A percentile compares a stretch with the other conserved stretches of the same genome.
These are phyloP conservation scores for Lacanobia wlatinum DNA, from an alignment of 2,888 invertebrate species.

Conservation along the genomic window DNA sequence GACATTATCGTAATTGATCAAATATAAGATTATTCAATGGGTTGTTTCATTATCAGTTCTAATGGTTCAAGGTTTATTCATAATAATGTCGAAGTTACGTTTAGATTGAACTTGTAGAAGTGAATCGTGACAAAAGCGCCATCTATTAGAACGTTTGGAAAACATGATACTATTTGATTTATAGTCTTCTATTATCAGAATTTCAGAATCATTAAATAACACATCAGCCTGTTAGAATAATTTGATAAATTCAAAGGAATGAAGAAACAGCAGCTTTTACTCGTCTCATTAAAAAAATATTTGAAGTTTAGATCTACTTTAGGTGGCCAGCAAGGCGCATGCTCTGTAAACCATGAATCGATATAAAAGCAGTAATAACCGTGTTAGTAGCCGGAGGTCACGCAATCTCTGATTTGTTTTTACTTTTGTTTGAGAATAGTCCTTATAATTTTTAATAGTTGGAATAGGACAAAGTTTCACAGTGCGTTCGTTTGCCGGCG, in stretches of 20 bases:
- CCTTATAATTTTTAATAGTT: constrained; percentile 56
- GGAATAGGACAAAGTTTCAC: constrained; percentile 66
- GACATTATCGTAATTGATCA: constrained; percentile 12
- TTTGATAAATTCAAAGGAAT: background rate
- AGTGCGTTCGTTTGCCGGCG: constrained; percentile 74
- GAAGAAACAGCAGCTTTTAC: background rate
- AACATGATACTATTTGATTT: background rate
- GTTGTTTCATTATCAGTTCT: constrained; percentile 35
- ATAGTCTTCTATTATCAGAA: background rate
- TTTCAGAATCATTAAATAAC: background rate
- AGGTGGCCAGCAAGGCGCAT: constrained; percentile 59
- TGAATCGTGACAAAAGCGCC: constrained; percentile 39
- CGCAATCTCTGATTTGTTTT: constrained; percentile 61
- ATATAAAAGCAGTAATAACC: constrained; percentile 51
- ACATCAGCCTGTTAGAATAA: background rate
- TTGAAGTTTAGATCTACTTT: constrained; percentile 5
- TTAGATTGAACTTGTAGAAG: constrained; percentile 9
- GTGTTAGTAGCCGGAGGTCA: constrained; percentile 64
- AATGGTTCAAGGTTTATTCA: constrained; percentile 43
- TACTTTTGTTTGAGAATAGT: constrained; percentile 57
- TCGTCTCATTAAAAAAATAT: background rate
- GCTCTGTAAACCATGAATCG: constrained; percentile 64
- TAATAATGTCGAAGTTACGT: constrained; percentile 14
- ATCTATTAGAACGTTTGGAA: constrained; percentile 40
- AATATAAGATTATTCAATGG: constrained; percentile 27